Percentiles rank a stretch among this genome's conserved stretches.
These are phyloP conservation scores for Neogobius melanostomus DNA, from an alignment of 2,113 vertebrate species.

Conservation along the genomic window DNA sequence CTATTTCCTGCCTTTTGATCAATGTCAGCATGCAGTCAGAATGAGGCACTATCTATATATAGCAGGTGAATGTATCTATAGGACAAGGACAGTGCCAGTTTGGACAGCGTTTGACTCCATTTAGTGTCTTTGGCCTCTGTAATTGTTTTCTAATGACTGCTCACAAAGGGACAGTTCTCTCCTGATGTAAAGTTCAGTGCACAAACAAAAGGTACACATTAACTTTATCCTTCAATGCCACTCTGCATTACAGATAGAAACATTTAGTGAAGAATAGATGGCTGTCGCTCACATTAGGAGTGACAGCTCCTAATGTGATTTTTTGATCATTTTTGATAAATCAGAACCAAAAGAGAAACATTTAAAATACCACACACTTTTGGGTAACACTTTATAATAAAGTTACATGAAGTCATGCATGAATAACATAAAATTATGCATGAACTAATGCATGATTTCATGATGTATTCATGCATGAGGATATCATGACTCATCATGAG, in stretches of 20 bases:
- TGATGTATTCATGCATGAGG: too few relatives aligned
- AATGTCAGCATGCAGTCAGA: too few relatives aligned
- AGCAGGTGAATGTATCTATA: neutral
- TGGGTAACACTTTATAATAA: too few relatives aligned
- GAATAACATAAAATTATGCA: too few relatives aligned
- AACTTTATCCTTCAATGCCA: neutral
- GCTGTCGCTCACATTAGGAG: neutral
- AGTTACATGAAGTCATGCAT: too few relatives aligned
- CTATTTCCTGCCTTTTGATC: neutral
- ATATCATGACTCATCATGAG: too few relatives aligned
- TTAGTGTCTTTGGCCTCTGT: constrained; percentile 9
- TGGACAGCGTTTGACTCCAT: constrained; percentile 12
- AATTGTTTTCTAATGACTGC: constrained; percentile 26
- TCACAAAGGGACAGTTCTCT: neutral
- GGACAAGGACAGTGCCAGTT: neutral
- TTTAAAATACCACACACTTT: too few relatives aligned
- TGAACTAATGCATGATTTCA: too few relatives aligned
- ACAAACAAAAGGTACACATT: constrained; percentile 11
- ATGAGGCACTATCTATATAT: neutral
- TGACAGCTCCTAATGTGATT: too few relatives aligned
- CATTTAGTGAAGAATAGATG: neutral
- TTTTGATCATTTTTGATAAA: too few relatives aligned
- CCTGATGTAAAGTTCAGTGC: neutral
- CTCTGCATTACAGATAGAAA: constrained; percentile 13
- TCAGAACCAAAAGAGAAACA: too few relatives aligned